Evolutionary conservation across 2,113 vertebrate species (phyloP).

Genomic region (Notarius lentiginosus): DNA sequence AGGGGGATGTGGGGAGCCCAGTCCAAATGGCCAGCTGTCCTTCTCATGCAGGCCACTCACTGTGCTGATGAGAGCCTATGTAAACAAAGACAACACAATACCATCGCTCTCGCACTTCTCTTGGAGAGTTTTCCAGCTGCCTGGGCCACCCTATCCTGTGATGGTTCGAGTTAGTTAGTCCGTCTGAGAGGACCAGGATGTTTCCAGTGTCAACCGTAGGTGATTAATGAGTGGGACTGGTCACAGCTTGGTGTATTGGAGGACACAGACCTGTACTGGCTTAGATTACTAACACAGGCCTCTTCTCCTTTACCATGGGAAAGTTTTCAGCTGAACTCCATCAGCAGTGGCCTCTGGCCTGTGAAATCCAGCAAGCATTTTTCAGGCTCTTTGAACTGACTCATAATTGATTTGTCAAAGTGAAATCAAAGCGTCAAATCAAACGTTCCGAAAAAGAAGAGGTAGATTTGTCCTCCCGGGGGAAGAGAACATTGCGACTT

Average conservation of each 20-base stretch:
- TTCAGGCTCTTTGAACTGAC: slow-evolving; percentile 43
- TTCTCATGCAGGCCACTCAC: slow-evolving; percentile 65
- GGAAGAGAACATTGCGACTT: slow-evolving; percentile 31
- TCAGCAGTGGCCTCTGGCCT: slow-evolving; percentile 52
- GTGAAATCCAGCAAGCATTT: slow-evolving; percentile 47
- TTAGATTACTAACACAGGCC: slow-evolving; percentile 63
- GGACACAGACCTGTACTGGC: slow-evolving; percentile 64
- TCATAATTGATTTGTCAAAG: slow-evolving; percentile 57
- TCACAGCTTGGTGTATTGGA: slow-evolving; percentile 69
- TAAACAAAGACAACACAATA: slow-evolving; percentile 69
- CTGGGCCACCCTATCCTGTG: slow-evolving; percentile 65
- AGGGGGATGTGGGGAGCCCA: slow-evolving; percentile 69
- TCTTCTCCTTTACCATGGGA: slow-evolving; percentile 46
- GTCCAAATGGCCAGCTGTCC: slow-evolving; percentile 79
- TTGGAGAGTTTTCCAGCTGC: slow-evolving; percentile 68
- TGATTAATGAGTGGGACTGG: slow-evolving; percentile 77
- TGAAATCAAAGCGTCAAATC: slow-evolving; percentile 35
- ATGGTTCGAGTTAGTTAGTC: slow-evolving; percentile 73
- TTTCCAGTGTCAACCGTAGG: slow-evolving; percentile 67
- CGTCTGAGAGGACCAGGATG: slow-evolving; percentile 71
- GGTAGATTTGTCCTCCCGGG: slow-evolving; percentile 34
- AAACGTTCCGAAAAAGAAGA: slow-evolving; percentile 29
- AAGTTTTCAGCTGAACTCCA: slow-evolving; percentile 53
- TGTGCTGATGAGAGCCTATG: slow-evolving; percentile 73
- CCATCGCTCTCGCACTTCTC: slow-evolving; percentile 24